A percentile compares a stretch with the other conserved stretches of the same genome.
These are phyloP conservation scores for Hystrix brachyura DNA, from an alignment of 2,113 vertebrate genomes.

Conservation along the genomic window DNA sequence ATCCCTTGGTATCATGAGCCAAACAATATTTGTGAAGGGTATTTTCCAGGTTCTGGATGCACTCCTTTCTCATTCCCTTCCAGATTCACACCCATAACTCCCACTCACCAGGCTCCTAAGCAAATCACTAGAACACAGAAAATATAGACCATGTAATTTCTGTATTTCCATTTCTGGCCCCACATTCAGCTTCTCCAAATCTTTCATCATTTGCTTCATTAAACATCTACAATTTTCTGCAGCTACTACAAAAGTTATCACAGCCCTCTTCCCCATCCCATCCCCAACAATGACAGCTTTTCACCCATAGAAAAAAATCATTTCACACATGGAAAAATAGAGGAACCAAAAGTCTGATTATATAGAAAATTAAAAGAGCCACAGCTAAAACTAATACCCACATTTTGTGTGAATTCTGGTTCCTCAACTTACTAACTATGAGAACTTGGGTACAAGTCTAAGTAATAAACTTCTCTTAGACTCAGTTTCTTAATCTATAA, in stretches of 20 bases:
- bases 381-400: neutral
- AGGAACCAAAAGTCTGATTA: slow-evolving; percentile 40
- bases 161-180: neutral
- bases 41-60: neutral
- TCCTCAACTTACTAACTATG: slow-evolving; percentile 1
- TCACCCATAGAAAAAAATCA: neutral
- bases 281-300: neutral
- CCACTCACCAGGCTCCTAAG: neutral
- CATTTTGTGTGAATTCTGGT: neutral
- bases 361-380: slow-evolving; percentile 41
- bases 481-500: slow-evolving; percentile 61
- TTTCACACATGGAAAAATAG: slow-evolving; percentile 61
- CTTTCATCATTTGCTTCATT: neutral
- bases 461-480: slow-evolving; percentile 27
- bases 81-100: too few species aligned
- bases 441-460: neutral
- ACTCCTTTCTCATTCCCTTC: neutral
- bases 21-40: neutral
- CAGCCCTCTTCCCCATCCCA: neutral
- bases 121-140: neutral
- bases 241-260: neutral
- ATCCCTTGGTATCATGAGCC: neutral
- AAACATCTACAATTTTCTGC: neutral
- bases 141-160: neutral
- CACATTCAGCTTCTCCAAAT: neutral